Evolutionary conservation across 2,888 invertebrate species (phyloP).

Genomic region (Drosophila macrospina): DNA sequence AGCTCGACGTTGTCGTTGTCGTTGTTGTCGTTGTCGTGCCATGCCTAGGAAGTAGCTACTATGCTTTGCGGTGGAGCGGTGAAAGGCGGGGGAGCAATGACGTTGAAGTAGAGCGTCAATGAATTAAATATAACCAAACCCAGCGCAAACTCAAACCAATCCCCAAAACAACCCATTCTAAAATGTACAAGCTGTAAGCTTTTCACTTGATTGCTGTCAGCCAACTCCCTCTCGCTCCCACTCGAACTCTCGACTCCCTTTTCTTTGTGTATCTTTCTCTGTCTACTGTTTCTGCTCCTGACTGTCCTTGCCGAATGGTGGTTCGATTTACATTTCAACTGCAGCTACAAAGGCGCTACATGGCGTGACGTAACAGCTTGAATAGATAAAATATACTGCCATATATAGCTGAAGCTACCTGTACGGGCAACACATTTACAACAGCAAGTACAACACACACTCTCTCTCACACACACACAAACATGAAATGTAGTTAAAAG

Average conservation of each 20-base stretch:
- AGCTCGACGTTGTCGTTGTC: slow-evolving; percentile 36
- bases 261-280: not conserved
- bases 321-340: slow-evolving; percentile 80
- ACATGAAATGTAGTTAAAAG: slow-evolving; percentile 31
- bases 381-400: slow-evolving; percentile 50
- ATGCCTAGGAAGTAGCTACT: slow-evolving; percentile 52
- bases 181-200: slow-evolving; percentile 74
- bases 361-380: slow-evolving; percentile 68
- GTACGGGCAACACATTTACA: slow-evolving; percentile 14
- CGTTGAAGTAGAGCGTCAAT: slow-evolving; percentile 77
- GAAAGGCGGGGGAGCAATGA: slow-evolving; percentile 35
- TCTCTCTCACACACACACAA: slow-evolving; percentile 4
- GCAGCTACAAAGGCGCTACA: slow-evolving; percentile 59
- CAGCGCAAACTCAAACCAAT: slow-evolving; percentile 4
- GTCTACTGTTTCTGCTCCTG: not conserved
- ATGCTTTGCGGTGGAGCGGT: not conserved
- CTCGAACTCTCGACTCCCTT: not conserved
- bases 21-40: slow-evolving; percentile 42
- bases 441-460: not conserved
- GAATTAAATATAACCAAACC: slow-evolving; percentile 72
- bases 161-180: slow-evolving; percentile 62
- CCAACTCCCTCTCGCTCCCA: slow-evolving; percentile 12
- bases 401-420: slow-evolving; percentile 17
- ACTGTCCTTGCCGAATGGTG: slow-evolving; percentile 62
- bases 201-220: slow-evolving; percentile 74